phyloP scores from a whole-genome alignment of 2,797 vertebrate species.

The Tokudaia muenninki region DNA sequence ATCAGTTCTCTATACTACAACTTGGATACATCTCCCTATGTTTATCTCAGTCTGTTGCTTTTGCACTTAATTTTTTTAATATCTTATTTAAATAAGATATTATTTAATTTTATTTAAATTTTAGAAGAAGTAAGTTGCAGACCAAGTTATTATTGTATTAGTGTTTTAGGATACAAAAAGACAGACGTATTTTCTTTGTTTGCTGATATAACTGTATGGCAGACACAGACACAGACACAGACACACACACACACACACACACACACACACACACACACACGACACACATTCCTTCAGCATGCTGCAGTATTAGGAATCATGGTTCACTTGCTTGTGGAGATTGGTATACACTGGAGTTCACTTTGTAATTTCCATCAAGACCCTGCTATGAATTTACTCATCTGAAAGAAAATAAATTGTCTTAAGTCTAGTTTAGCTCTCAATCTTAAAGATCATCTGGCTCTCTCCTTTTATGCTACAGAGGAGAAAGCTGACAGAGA shows the following conservation, averaged over 20 bases:
- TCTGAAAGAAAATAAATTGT: conserved; percentile 6
- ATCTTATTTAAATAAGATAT: neutral
- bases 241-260: neutral
- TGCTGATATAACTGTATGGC: neutral
- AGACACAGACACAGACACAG: neutral
- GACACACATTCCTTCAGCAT: neutral
- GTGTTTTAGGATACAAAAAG: neutral
- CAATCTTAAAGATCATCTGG: neutral
- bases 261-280: neutral
- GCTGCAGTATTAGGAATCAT: neutral
- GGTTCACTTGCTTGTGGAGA: neutral
- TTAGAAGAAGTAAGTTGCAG: neutral
- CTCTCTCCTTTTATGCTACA: conserved; percentile 30
- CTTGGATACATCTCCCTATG: neutral
- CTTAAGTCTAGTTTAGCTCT: conserved; percentile 5
- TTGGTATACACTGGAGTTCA: neutral
- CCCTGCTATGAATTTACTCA: neutral
- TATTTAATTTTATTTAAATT: neutral
- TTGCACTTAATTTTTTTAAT: neutral
- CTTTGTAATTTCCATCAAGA: neutral
- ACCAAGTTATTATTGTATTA: neutral
- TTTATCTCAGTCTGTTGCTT: neutral
- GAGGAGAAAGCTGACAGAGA: conserved; percentile 30
- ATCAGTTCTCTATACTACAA: neutral
- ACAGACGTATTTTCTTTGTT: neutral